A percentile compares a stretch with the other conserved stretches of the same genome.
Conservation (phyloP, 2,113 vertebrate species). For the Calonectris borealis region DNA sequence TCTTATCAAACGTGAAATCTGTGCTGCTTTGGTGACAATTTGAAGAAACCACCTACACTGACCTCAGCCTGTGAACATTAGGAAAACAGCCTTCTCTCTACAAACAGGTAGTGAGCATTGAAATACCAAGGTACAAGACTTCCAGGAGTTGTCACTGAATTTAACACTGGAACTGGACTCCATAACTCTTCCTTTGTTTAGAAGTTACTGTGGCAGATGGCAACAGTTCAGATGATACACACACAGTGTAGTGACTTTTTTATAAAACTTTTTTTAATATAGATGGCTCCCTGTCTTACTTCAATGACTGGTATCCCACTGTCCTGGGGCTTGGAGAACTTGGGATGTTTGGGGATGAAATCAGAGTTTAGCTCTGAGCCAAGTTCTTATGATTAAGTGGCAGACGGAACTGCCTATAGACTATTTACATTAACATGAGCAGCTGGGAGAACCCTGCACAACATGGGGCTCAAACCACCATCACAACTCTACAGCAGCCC, state of each 20-base stretch:
- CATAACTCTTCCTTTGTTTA: neutral
- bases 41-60: neutral
- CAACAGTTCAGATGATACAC: constrained; percentile 28
- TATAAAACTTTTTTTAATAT: constrained; percentile 15
- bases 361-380: neutral
- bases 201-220: constrained; percentile 8
- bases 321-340: neutral
- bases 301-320: neutral
- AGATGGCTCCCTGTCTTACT: neutral
- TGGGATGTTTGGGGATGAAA: neutral
- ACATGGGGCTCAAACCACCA: neutral
- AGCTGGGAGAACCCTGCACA: neutral
- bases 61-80: neutral
- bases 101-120: neutral
- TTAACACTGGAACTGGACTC: constrained; percentile 57
- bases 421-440: neutral
- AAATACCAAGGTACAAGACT: constrained; percentile 30
- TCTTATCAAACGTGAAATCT: neutral
- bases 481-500: neutral
- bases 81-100: neutral
- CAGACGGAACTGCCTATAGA: neutral
- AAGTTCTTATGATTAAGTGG: neutral
- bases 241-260: constrained; percentile 9
- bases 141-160: neutral
- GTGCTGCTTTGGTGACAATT: neutral